Evolutionary conservation across 2,888 invertebrate genomes (phyloP).

Genomic region (Cordylochernes scorpioides): DNA sequence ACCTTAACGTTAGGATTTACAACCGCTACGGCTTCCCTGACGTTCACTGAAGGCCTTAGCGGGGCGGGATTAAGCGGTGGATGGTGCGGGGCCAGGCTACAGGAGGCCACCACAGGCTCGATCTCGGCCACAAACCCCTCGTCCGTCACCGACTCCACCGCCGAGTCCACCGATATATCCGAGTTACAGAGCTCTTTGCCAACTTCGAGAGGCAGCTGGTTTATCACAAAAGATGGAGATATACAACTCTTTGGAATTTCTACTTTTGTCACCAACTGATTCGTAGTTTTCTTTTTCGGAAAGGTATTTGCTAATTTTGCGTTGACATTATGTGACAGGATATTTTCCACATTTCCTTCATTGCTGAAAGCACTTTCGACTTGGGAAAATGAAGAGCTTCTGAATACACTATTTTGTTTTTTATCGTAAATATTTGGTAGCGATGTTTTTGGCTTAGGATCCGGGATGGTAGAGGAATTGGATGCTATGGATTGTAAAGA

Average conservation of each 20-base stretch:
- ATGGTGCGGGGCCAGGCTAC: background rate
- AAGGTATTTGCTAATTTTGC: background rate
- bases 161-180: background rate
- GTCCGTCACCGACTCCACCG: background rate
- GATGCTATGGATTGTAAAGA: slow-evolving; percentile 5
- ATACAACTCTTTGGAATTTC: too few relatives aligned
- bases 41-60: background rate
- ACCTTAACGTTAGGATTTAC: background rate
- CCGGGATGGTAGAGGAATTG: slow-evolving; percentile 3
- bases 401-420: slow-evolving; percentile 4
- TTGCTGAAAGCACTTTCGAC: slow-evolving; percentile 2
- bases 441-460: slow-evolving; percentile 3
- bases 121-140: background rate
- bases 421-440: slow-evolving; percentile 1
- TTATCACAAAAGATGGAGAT: too few relatives aligned
- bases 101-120: slow-evolving; percentile 1
- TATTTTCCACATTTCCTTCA: too few relatives aligned
- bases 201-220: too few relatives aligned
- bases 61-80: slow-evolving; percentile 3
- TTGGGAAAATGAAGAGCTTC: slow-evolving; percentile 10
- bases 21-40: too few relatives aligned
- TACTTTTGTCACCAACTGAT: too few relatives aligned
- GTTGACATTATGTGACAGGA: background rate
- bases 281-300: slow-evolving; percentile 1
- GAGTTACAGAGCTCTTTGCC: too few relatives aligned